These are phyloP conservation scores for Casuarius casuarius DNA, from an alignment of 2,113 vertebrate genomes.

Conservation along the genomic window DNA sequence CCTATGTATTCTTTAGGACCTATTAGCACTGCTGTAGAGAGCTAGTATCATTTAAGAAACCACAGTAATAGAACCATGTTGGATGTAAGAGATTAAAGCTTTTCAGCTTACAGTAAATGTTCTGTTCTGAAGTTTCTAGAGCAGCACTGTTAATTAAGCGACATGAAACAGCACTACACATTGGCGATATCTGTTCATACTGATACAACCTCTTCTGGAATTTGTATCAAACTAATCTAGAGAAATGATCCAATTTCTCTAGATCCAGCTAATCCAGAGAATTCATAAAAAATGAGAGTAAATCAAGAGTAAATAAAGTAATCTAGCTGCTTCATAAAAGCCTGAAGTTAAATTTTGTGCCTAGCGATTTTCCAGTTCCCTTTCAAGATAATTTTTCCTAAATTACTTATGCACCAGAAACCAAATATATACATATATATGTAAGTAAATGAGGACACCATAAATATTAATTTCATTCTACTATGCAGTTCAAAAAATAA, in stretches of 20 bases:
- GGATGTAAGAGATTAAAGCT: not conserved
- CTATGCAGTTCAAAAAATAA: not conserved
- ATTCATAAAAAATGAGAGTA: not conserved
- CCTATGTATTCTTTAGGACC: not conserved
- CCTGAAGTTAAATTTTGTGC: not conserved
- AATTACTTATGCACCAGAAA: not conserved
- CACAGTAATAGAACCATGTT: not conserved
- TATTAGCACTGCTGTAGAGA: not conserved
- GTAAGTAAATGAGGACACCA: not conserved
- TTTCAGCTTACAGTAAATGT: not conserved
- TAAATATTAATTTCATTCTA: not conserved
- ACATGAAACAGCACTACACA: not conserved
- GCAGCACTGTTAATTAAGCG: not conserved
- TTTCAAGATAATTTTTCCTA: not conserved
- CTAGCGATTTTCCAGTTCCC: not conserved
- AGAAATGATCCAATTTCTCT: not conserved
- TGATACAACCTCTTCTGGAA: not conserved
- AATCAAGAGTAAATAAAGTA: not conserved
- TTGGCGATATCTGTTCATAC: not conserved
- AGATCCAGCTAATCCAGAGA: not conserved
- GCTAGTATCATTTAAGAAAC: not conserved
- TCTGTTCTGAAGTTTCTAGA: fast-evolving
- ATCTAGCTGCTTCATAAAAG: not conserved
- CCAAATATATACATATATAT: not conserved
- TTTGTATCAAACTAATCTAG: not conserved